Conservation (phyloP, 2,888 invertebrate species). For the Harpalus rufipes region DNA sequence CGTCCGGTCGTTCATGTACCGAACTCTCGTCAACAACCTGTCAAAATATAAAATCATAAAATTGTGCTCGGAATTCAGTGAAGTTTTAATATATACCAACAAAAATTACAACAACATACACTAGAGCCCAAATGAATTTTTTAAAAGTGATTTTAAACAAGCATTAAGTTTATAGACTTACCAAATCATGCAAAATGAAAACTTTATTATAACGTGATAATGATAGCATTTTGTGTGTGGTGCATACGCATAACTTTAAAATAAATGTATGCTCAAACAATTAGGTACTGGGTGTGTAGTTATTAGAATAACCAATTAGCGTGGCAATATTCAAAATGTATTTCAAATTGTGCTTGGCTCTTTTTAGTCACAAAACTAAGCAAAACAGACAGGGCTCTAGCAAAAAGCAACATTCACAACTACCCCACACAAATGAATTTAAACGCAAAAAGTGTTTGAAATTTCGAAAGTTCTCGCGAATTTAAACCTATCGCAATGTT, state of each 20-base stretch:
- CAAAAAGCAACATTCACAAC: conserved; percentile 52
- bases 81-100: not conserved
- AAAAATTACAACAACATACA: conserved; percentile 18
- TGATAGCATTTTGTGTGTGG: conserved; percentile 29
- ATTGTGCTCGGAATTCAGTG: not conserved
- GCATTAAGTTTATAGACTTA: conserved; percentile 29
- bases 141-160: conserved; percentile 30
- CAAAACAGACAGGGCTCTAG: conserved; percentile 61
- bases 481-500: conserved; percentile 34
- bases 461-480: conserved; percentile 29
- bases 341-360: conserved; percentile 64
- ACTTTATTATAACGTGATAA: conserved; percentile 48
- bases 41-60: conserved; percentile 42
- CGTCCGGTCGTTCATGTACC: conserved; percentile 84
- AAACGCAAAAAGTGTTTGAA: conserved; percentile 55
- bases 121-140: conserved; percentile 55
- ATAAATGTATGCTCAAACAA: conserved; percentile 20
- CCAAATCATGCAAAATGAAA: conserved; percentile 57
- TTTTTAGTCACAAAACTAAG: conserved; percentile 38
- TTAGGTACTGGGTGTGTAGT: conserved; percentile 34
- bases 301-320: conserved; percentile 42
- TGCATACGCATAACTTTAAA: not conserved
- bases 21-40: conserved; percentile 92
- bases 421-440: conserved; percentile 52
- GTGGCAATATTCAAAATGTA: conserved; percentile 20